phyloP scores from a whole-genome alignment of 2,888 invertebrate genomes.

The Ochropacha duplaris region DNA sequence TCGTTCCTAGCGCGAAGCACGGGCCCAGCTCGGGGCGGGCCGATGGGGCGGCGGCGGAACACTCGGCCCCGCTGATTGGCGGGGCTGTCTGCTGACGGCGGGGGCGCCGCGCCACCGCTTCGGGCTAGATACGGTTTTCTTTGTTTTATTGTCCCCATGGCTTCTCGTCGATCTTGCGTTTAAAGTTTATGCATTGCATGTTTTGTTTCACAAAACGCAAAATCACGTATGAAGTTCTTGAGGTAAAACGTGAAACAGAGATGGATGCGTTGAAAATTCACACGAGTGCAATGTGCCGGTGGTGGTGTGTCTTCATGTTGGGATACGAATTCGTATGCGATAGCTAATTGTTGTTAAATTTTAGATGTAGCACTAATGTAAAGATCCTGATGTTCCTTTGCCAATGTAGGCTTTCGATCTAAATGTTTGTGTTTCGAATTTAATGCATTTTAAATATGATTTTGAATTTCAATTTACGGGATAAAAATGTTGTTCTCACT shows the following conservation, averaged over 20 bases:
- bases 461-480: too few relatives aligned
- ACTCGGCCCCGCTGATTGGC: constrained; percentile 36
- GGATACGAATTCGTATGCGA: constrained; percentile 12
- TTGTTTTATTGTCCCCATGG: constrained; percentile 82
- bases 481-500: too few relatives aligned
- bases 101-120: constrained; percentile 50
- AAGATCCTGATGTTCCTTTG: background rate
- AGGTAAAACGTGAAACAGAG: constrained; percentile 69
- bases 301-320: constrained; percentile 38
- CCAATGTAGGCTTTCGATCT: background rate
- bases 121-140: constrained; percentile 74
- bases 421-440: too few relatives aligned
- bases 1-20: constrained; percentile 49
- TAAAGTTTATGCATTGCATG: constrained; percentile 82
- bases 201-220: constrained; percentile 79
- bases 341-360: constrained; percentile 23
- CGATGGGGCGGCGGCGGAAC: constrained; percentile 41
- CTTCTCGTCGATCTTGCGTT: constrained; percentile 81
- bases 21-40: constrained; percentile 44
- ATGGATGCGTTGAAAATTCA: constrained; percentile 47
- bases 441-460: too few relatives aligned
- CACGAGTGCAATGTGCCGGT: constrained; percentile 54
- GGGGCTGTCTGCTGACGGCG: constrained; percentile 25
- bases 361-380: constrained; percentile 16
- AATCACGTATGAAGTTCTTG: constrained; percentile 77